Evolutionary conservation across 1,140 invertebrate species (phyloP).

Genomic region (Aphis craccivora): DNA sequence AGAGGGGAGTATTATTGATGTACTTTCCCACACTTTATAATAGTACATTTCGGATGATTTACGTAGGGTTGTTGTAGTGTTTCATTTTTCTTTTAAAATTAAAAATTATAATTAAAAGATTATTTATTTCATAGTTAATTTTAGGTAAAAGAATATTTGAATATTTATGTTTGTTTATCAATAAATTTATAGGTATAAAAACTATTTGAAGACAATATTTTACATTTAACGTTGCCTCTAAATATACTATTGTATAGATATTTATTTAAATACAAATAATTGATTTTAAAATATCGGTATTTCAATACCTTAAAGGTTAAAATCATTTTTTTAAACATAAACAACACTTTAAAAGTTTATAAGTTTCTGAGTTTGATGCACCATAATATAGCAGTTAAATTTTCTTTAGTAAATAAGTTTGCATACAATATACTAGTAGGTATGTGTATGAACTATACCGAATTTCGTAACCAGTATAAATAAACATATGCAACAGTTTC

Average conservation of each 20-base stretch:
- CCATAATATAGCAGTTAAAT: background rate
- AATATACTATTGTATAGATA: background rate
- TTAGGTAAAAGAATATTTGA: background rate
- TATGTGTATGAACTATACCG: background rate
- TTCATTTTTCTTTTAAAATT: background rate
- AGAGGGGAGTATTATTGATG: constrained; percentile 21
- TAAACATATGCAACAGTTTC: background rate
- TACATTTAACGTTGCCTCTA: background rate
- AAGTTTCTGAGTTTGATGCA: background rate
- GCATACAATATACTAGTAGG: background rate
- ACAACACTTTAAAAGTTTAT: background rate
- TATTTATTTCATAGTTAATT: background rate
- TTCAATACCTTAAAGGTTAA: background rate
- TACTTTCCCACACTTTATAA: constrained; percentile 40
- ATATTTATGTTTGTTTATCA: background rate
- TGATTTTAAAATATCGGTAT: no score
- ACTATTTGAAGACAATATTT: background rate
- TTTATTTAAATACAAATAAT: background rate
- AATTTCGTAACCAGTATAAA: background rate
- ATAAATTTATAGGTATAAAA: background rate
- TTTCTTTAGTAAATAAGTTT: background rate
- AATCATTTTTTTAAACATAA: background rate
- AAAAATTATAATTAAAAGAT: background rate
- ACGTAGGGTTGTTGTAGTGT: background rate
- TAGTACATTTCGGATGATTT: background rate